phyloP scores from a whole-genome alignment of 92 coral and sea anemone genomes.

The Zoanthus sansibaricus region DNA sequence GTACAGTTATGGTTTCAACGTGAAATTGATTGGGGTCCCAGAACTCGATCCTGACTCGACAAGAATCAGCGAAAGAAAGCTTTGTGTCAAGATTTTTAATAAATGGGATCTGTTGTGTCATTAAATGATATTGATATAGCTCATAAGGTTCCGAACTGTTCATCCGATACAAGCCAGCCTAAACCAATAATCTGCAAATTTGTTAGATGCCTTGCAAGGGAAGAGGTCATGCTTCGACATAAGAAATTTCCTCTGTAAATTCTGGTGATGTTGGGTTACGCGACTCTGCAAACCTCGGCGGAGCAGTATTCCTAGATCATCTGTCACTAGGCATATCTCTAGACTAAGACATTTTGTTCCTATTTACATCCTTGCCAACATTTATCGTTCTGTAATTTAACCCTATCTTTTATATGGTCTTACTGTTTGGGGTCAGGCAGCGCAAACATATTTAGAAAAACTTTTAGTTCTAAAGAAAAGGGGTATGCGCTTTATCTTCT shows the following conservation, averaged over 20 bases:
- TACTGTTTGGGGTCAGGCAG: no score
- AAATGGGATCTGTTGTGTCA: slow-evolving; percentile 43
- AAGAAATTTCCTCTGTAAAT: slow-evolving; percentile 22
- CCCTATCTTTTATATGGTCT: no score
- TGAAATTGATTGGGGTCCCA: neutral
- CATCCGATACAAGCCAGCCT: neutral
- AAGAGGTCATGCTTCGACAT: slow-evolving; percentile 22
- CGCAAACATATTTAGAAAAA: no score
- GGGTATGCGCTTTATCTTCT: no score
- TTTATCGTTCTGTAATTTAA: no score
- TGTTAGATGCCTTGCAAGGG: slow-evolving; percentile 29
- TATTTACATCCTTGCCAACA: no score
- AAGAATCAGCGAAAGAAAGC: slow-evolving; percentile 42
- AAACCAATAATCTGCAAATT: slow-evolving; percentile 50
- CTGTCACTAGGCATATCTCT: neutral
- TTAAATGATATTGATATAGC: slow-evolving; percentile 48
- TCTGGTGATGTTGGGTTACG: slow-evolving; percentile 11
- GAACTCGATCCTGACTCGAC: slow-evolving; percentile 11
- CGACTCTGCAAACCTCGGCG: slow-evolving; percentile 2
- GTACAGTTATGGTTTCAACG: slow-evolving; percentile 3
- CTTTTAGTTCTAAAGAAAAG: no score
- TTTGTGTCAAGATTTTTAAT: slow-evolving; percentile 38
- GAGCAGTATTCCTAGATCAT: slow-evolving; percentile 37
- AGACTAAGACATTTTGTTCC: no score
- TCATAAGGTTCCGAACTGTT: slow-evolving; percentile 36